phyloP scores from a whole-genome alignment of 2,888 invertebrate species.

The Arrhopalites spinosus region DNA sequence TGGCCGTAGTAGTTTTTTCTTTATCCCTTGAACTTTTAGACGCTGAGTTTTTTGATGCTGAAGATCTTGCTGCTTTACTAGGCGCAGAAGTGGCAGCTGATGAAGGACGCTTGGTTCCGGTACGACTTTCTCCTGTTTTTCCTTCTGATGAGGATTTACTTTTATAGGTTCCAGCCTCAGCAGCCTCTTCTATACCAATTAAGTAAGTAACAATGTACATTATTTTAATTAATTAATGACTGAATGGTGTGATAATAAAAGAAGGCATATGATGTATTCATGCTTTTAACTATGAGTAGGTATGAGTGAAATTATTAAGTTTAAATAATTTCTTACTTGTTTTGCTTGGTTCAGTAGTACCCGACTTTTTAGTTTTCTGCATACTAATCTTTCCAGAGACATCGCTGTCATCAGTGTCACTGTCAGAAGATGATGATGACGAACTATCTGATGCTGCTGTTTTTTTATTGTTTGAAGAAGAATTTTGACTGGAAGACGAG shows the following conservation, averaged over 20 bases:
- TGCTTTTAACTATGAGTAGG: too few species aligned
- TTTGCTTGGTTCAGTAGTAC: not conserved
- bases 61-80: constrained; percentile 4
- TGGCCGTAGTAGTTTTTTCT: not conserved
- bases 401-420: constrained; percentile 18
- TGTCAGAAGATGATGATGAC: constrained; percentile 15
- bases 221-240: too few species aligned
- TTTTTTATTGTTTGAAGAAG: constrained; percentile 2
- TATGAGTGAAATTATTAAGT: too few species aligned
- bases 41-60: constrained; percentile 6
- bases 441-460: constrained; percentile 6
- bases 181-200: too few species aligned
- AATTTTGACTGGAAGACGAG: not conserved
- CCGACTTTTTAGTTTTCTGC: not conserved
- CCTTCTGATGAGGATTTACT: not conserved
- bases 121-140: not conserved
- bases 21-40: constrained; percentile 11
- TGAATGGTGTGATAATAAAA: too few species aligned
- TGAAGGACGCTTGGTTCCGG: constrained; percentile 10
- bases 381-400: constrained; percentile 26
- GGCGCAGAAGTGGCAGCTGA: not conserved
- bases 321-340: not conserved
- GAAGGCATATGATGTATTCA: too few species aligned
- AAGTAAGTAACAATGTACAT: too few species aligned
- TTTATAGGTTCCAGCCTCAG: too few species aligned